Evolutionary conservation across 2,888 invertebrate genomes (phyloP), one percentile per base, ranked within the genome.

Genomic region (Thecocarcelia acutangulata): DNA sequence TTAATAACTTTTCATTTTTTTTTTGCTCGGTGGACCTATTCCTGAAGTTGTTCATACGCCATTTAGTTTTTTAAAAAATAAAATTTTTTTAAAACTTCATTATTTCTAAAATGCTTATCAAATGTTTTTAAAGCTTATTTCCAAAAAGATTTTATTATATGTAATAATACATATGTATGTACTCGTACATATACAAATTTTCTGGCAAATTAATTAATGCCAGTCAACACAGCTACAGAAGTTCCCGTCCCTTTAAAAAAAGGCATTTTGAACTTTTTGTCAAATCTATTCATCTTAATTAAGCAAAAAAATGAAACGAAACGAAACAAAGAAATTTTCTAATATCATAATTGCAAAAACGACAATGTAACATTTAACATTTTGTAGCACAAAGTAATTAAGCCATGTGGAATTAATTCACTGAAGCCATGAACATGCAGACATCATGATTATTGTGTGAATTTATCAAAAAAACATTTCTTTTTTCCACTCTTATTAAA

Each of bases 361-460:
- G 61, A 63, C 54, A 33, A 42, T 66, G 48, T 48, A 64, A 50
- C 46, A 66, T 24, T n/a, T 15, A 61, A 15, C 24, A 54, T 59
- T 72, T 68, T 66, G 58, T 74, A 68, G 46, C 58, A 68, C 59
- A 80, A 75, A 76, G 80, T 56, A 54, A 73, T 81, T 81, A 69
- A 63, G 68, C 63, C 81, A 73, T 72, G 81, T 73, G 76, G 68
- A 81, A 81, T 76, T 81, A 72, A 81, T 80, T 63, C 74, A 56
- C 58, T 73, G 76, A 76, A 76, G 42, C 33, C 59, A 76, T 61
- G 42, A 46, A 69, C 66, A 40, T 50, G 28, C 50, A 70, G 58
- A 69, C 68, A 64, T 37, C 17, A 37, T 64, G 59, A 70, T 61
- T 73, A 72, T 72, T 59, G 63, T 64, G 58, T 59, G 70, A 64